A percentile compares a stretch with the other conserved stretches of the same genome.
phyloP scores from a whole-genome alignment of 2,113 vertebrate species.

The Dicerorhinus sumatrensis region DNA sequence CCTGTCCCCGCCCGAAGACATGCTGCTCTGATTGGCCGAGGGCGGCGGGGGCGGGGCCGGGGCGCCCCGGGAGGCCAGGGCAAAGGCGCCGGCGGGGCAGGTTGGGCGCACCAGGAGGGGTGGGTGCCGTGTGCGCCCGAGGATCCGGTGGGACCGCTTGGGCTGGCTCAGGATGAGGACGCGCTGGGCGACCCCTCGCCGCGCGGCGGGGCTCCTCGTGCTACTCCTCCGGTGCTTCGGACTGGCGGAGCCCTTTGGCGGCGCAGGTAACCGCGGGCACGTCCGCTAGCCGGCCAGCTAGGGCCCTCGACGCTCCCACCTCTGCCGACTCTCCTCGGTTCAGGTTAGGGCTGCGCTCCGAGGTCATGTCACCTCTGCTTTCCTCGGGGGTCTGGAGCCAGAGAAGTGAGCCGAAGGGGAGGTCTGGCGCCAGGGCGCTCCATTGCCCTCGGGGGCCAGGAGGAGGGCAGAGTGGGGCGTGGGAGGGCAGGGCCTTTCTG shows the following conservation, averaged over 20 bases:
- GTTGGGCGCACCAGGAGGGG: rapidly evolving
- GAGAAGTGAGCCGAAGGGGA: neutral
- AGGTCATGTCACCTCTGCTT: neutral
- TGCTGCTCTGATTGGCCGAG: slow-evolving; percentile 42
- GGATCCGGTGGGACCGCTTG: rapidly evolving
- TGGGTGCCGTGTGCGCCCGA: neutral
- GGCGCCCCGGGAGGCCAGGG: neutral
- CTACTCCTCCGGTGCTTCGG: slow-evolving; percentile 66
- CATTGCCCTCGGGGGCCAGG: neutral
- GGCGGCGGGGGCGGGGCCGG: slow-evolving; percentile 1
- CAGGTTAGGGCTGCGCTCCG: neutral
- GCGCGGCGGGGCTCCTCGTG: slow-evolving; percentile 31
- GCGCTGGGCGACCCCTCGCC: neutral
- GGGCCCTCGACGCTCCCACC: neutral
- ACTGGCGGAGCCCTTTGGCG: neutral
- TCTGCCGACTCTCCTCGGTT: neutral
- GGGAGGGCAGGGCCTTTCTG: neutral
- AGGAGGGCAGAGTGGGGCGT: neutral
- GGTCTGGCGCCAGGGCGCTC: neutral
- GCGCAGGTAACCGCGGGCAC: slow-evolving; percentile 79
- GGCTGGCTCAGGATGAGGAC: slow-evolving; percentile 35
- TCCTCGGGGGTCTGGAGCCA: neutral
- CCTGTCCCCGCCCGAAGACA: neutral
- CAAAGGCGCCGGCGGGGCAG: rapidly evolving
- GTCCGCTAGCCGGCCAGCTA: rapidly evolving